Conservation (phyloP, 1,140 invertebrate genomes). For the Lucilia cuprina region DNA sequence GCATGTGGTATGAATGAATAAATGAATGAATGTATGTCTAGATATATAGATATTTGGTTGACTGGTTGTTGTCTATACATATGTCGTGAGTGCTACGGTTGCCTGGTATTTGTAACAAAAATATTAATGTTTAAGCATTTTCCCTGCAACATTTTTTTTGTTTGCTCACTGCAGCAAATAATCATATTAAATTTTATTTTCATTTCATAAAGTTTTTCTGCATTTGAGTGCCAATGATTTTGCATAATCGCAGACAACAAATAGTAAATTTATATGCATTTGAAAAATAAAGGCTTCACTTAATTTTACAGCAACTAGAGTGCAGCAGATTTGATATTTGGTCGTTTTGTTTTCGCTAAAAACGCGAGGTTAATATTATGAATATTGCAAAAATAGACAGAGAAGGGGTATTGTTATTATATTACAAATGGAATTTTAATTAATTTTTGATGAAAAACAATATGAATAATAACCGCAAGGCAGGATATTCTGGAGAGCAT, state of each 20-base stretch:
- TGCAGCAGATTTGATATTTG: neutral
- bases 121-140: neutral
- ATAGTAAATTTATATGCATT: neutral
- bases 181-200: constrained; percentile 34
- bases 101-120: neutral
- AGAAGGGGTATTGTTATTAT: too few species aligned
- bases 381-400: too few species aligned
- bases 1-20: too few species aligned
- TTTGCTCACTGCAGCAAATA: neutral
- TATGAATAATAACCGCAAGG: too few species aligned
- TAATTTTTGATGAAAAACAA: too few species aligned
- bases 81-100: neutral
- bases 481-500: too few species aligned
- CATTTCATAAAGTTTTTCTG: neutral
- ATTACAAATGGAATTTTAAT: too few species aligned
- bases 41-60: too few species aligned
- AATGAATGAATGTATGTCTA: neutral
- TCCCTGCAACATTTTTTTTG: neutral
- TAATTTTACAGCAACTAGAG: neutral
- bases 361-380: neutral
- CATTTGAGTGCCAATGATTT: neutral
- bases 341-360: neutral
- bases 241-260: constrained; percentile 22
- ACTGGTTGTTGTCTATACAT: neutral
- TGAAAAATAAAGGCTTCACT: neutral